A percentile compares a stretch with the other conserved stretches of the same genome.
Conservation (phyloP, 2,113 vertebrate species). For the Solenodon paradoxus region DNA sequence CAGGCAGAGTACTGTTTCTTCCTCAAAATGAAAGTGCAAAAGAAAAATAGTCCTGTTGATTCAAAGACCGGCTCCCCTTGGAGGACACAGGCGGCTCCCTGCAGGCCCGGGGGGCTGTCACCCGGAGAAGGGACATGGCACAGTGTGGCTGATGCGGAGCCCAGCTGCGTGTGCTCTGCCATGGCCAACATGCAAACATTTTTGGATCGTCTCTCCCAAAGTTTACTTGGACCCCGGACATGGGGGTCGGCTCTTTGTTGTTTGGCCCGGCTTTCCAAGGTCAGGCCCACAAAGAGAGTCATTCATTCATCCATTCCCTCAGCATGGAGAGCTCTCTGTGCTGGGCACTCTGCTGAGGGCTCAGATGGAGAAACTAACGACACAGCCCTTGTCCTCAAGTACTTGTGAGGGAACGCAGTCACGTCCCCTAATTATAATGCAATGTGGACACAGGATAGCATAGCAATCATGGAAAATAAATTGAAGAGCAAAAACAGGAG, state of each 20-base stretch:
- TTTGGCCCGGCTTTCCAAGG: background rate
- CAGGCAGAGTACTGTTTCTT: background rate
- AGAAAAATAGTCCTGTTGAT: conserved; percentile 1
- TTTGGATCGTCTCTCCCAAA: background rate
- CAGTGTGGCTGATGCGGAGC: background rate
- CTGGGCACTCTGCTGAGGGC: background rate
- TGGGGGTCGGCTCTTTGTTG: background rate
- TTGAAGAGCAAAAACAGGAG: background rate
- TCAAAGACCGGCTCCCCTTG: background rate
- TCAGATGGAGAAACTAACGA: background rate
- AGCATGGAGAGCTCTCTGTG: background rate
- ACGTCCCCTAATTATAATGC: background rate
- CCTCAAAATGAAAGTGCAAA: background rate
- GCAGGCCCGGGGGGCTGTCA: background rate
- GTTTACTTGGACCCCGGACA: background rate
- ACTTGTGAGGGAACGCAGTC: background rate
- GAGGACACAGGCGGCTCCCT: too few relatives aligned
- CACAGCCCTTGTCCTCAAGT: background rate
- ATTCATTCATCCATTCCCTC: background rate
- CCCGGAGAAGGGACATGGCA: rapidly evolving
- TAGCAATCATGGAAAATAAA: background rate
- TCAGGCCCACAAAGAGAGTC: background rate
- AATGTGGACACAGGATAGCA: background rate
- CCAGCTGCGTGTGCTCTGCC: rapidly evolving
- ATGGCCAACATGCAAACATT: too few relatives aligned